Conservation (phyloP, 2,888 invertebrate genomes). For the Eristalis arbustorum region DNA sequence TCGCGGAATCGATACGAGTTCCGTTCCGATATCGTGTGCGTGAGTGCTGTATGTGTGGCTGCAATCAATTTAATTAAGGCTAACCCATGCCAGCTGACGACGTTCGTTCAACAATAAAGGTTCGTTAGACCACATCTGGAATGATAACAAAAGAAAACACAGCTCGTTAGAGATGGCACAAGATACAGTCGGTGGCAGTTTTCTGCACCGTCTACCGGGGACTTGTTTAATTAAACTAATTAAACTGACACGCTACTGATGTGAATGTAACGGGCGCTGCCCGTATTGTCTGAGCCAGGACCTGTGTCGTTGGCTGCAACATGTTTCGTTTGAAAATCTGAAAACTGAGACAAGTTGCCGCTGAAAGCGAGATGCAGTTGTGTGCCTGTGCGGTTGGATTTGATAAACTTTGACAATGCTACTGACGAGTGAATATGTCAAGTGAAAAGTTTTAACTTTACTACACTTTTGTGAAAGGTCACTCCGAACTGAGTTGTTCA, state of each 20-base stretch:
- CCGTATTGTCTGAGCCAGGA: not conserved
- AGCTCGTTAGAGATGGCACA: slow-evolving; percentile 29
- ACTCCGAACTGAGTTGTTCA: too few relatives aligned
- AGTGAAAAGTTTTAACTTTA: too few relatives aligned
- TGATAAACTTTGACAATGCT: not conserved
- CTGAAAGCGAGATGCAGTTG: not conserved
- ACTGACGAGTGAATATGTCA: not conserved
- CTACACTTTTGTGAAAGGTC: too few relatives aligned
- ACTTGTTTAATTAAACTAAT: slow-evolving; percentile 1
- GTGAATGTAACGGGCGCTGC: not conserved
- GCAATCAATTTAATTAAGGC: slow-evolving; percentile 67
- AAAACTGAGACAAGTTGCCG: not conserved
- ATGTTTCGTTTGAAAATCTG: not conserved
- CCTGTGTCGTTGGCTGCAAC: not conserved
- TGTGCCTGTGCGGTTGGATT: too few relatives aligned
- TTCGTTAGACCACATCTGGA: slow-evolving; percentile 59
- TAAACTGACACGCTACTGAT: not conserved
- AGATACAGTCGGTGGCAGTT: not conserved
- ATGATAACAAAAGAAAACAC: slow-evolving; percentile 50
- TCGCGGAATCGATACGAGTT: slow-evolving; percentile 61
- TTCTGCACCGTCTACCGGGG: not conserved
- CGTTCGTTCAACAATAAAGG: slow-evolving; percentile 46
- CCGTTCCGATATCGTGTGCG: slow-evolving; percentile 48
- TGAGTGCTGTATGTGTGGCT: slow-evolving; percentile 19
- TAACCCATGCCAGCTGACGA: slow-evolving; percentile 65